Base-by-base conservation (phyloP, 2,113 vertebrate genomes). In the Aphyosemion australe region DNA sequence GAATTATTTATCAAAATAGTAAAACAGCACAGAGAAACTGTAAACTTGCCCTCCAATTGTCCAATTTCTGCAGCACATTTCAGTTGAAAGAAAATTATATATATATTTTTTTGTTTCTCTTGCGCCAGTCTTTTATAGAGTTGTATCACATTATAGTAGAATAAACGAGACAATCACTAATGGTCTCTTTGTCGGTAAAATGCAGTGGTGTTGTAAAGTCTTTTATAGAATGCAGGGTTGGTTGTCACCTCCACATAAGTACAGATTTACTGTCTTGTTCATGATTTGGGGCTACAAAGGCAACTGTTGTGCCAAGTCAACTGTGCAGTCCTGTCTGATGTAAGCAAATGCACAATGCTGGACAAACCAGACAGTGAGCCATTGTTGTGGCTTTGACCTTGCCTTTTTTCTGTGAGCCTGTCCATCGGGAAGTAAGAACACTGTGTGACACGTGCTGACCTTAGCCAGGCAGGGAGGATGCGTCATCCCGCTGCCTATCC, bases 301-400 rank as follows among this genome's bases (percentile, higher is more conserved):
- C 64, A 63, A 83, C 84, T 89, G 87, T 78, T 87, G 73, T 76
- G 64, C 49, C 52, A 76, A 80, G 78, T 83, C 77, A 76, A 68
- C 83, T 81, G 83, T 83, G 67, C 54, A 79, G 56, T 43, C 64
- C 65, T 41, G 52, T 70, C 75, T 55, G 65, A 50, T 67, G 69
- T 73, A 57, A 81, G 79, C 85, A 84, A 90, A 83, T 79, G 73
- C 54, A 21, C 57, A 10, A 75, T 71, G 72, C 77, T 68, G 73
- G 79, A 74, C 76, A 70, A 70, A 82, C 69, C 76, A 84, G 77
- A 87, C 76, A 84, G 71, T 11, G 50, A 64, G 68, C 55, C 80
- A 55, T 87, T 88, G 85, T 88, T 26, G 32, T 64, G 43, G 18
- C 52, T 67, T 62, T 84, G 74, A 74, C 71, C 76, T 72, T n/a